Percentiles rank a stretch among this genome's conserved stretches.
These are phyloP conservation scores for Pachypeltis micranthus DNA, from an alignment of 1,140 invertebrate species.

Conservation along the genomic window DNA sequence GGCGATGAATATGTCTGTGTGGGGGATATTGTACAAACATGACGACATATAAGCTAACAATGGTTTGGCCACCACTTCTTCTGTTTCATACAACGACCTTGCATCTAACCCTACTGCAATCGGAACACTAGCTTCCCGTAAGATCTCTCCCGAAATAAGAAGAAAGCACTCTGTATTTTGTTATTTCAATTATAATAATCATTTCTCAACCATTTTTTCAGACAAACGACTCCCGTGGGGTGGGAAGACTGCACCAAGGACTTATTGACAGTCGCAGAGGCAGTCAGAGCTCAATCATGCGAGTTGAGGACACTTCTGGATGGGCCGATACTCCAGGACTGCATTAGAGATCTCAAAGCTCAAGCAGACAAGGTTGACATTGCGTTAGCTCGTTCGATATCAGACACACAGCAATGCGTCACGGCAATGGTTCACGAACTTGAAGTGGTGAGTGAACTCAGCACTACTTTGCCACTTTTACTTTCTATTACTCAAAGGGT, in stretches of 20 bases:
- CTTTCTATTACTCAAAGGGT: no score
- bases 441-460: constrained; percentile 40
- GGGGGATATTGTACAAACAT: no score
- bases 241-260: constrained; percentile 58
- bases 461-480: no score
- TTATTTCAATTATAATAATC: no score
- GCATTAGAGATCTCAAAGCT: constrained; percentile 52
- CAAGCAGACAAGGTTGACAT: constrained; percentile 60
- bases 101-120: no score
- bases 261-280: constrained; percentile 46
- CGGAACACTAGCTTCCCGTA: background rate
- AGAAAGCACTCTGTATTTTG: constrained; percentile 9
- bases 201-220: constrained; percentile 26
- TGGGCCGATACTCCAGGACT: constrained; percentile 44
- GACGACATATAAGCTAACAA: no score
- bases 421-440: constrained; percentile 53
- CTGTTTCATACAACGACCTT: no score
- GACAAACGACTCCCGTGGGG: constrained; percentile 52
- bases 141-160: constrained; percentile 5
- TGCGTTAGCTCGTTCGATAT: constrained; percentile 45
- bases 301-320: constrained; percentile 49
- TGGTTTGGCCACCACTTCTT: no score
- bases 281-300: constrained; percentile 47
- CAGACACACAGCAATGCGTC: constrained; percentile 50
- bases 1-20: no score